A percentile compares a stretch with the other conserved stretches of the same genome.
These are phyloP conservation scores for Oncorhynchus keta DNA, from an alignment of 2,113 vertebrate genomes.

Conservation along the genomic window DNA sequence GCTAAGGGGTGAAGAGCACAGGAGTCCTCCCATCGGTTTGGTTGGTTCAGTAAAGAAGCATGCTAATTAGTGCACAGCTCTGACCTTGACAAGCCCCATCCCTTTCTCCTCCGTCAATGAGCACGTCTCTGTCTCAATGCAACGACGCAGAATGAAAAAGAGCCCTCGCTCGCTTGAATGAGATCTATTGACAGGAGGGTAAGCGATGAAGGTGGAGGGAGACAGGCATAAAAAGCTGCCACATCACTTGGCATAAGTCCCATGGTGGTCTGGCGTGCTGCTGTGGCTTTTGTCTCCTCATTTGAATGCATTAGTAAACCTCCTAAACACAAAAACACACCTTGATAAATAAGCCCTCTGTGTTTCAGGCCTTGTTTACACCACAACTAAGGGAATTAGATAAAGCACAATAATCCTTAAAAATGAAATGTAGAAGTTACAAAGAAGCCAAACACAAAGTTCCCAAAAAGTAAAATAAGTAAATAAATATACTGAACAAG, in stretches of 20 bases:
- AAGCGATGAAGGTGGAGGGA: slow-evolving; percentile 58
- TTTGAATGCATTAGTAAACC: slow-evolving; percentile 68
- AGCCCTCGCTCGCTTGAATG: slow-evolving; percentile 52
- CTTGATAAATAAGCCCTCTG: slow-evolving; percentile 59
- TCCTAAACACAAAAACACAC: slow-evolving; percentile 60
- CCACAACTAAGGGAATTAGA: slow-evolving; percentile 71
- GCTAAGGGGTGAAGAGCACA: slow-evolving; percentile 62
- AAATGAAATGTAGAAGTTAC: slow-evolving; percentile 63
- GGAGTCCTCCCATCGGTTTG: slow-evolving; percentile 44
- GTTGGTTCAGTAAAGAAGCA: slow-evolving; percentile 49
- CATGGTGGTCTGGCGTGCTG: slow-evolving; percentile 39
- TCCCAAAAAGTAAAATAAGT: slow-evolving; percentile 50
- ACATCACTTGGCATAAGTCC: slow-evolving; percentile 57
- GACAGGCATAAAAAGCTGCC: slow-evolving; percentile 57
- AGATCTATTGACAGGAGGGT: slow-evolving; percentile 63
- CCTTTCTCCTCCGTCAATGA: slow-evolving; percentile 48
- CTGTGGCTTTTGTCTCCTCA: slow-evolving; percentile 61
- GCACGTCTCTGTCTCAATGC: slow-evolving; percentile 54
- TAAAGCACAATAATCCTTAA: slow-evolving; percentile 49
- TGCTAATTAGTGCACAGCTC: slow-evolving; percentile 66
- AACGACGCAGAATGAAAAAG: slow-evolving; percentile 47
- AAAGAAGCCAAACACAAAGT: slow-evolving; percentile 44
- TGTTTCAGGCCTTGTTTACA: slow-evolving; percentile 61
- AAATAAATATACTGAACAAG: neutral
- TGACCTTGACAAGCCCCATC: slow-evolving; percentile 69